A percentile compares a stretch with the other conserved stretches of the same genome.
Evolutionary conservation across 2,888 invertebrate genomes (phyloP).

Genomic region (Ypsolopha sequella): DNA sequence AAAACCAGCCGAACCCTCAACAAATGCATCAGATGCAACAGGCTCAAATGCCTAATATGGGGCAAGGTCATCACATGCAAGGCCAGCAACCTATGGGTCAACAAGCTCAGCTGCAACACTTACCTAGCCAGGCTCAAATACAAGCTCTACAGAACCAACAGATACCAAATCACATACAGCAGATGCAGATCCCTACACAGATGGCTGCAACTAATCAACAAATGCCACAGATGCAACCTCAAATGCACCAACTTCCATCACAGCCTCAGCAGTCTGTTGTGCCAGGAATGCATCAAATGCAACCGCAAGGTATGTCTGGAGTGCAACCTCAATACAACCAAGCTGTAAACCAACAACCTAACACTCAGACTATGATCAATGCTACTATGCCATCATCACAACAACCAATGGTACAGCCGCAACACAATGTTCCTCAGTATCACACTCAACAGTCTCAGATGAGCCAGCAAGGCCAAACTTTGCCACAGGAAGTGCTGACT

Average conservation of each 20-base stretch:
- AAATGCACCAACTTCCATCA: constrained; percentile 61
- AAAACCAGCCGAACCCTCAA: constrained; percentile 55
- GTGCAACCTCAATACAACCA: constrained; percentile 68
- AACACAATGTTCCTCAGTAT: constrained; percentile 62
- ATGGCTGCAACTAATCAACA: constrained; percentile 55
- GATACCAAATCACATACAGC: constrained; percentile 67
- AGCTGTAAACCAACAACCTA: constrained; percentile 58
- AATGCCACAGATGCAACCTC: constrained; percentile 64
- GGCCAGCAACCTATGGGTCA: constrained; percentile 58
- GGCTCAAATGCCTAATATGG: constrained; percentile 60
- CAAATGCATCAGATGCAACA: constrained; percentile 65
- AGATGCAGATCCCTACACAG: constrained; percentile 62
- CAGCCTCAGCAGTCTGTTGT: constrained; percentile 65
- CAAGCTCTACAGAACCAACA: constrained; percentile 68
- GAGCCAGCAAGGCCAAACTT: constrained; percentile 59
- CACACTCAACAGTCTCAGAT: constrained; percentile 62
- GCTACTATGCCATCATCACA: constrained; percentile 57
- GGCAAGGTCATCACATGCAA: constrained; percentile 56
- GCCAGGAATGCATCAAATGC: constrained; percentile 64
- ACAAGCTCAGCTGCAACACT: constrained; percentile 62
- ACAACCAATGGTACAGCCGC: constrained; percentile 60
- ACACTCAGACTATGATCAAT: constrained; percentile 56
- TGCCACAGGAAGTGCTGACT: constrained; percentile 62
- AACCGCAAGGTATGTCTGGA: constrained; percentile 56
- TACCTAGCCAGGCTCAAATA: constrained; percentile 63